Evolutionary conservation across 2,113 vertebrate genomes (phyloP), one percentile per base, ranked within the genome.

Genomic region (Colinus virginianus): DNA sequence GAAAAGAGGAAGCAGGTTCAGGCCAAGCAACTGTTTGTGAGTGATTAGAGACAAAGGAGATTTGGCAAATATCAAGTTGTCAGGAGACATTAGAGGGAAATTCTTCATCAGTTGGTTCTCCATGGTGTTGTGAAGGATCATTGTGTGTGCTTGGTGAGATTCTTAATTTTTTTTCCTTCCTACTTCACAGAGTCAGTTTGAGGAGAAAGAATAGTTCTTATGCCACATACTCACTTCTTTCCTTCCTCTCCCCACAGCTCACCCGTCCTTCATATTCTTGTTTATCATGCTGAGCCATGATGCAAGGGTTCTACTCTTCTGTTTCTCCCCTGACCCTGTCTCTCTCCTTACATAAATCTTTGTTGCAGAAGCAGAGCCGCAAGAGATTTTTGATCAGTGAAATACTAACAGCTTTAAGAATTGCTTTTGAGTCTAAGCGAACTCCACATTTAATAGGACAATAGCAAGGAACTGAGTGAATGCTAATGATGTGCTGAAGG

Each of bases 11-110:
- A 94, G 34, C 43, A 89, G 81, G 90, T 89, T 83, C 53, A 84
- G 84, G 42, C 78, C 89, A 85, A 48, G 30, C 30, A 85, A 91
- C 71, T 89, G 88, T 34, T 84, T 88, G 63, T 40, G 81, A 91
- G 68, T 70, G 87, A 94, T 96, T 94, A 94, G 89, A 90, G 48
- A 68, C 78, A 93, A 92, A 94, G 74, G 76, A 56, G 93, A 93
- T 96, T 93, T 92, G 81, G 84, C 88, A 94, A 93, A 92, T 51
- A 79, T 2, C 0, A 1, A 83, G 61, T 32, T 96, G 91, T 89
- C 89, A 92, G 61, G 71, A 95, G 78, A 58, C 25, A 55, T 94
- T 63, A 61, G 46, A 93, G 71, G 81, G 43, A 66, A 90, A 67
- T 59, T 83, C 81, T 91, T 91, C 78, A 85, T 92, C 87, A 91